Percentiles rank a stretch among this genome's conserved stretches.
phyloP scores from a whole-genome alignment of 2,113 vertebrate genomes.

The Meleagris gallopavo region DNA sequence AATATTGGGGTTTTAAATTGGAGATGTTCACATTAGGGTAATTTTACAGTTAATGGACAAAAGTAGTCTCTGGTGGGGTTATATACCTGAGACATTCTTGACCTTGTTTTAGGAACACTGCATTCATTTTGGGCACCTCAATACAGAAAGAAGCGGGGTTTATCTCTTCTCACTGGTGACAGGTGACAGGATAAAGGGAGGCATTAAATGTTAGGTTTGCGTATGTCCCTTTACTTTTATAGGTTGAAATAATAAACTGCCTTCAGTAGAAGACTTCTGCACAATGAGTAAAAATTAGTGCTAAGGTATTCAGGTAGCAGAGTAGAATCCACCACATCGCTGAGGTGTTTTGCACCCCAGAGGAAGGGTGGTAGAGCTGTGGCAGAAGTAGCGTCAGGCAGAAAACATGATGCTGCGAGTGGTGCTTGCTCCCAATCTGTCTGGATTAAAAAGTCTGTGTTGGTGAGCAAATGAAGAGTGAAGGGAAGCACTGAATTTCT shows the following conservation, averaged over 20 bases:
- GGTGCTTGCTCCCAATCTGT: not conserved
- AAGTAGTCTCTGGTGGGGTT: not conserved
- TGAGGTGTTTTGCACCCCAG: not conserved
- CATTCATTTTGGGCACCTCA: too few relatives aligned
- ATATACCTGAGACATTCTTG: not conserved
- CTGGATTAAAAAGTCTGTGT: not conserved
- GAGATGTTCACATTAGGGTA: not conserved
- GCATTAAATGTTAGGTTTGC: not conserved
- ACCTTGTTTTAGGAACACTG: not conserved
- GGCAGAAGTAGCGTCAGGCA: not conserved
- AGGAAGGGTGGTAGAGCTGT: not conserved
- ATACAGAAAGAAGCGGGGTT: too few relatives aligned
- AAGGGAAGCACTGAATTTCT: not conserved
- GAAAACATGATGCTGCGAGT: not conserved
- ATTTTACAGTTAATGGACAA: not conserved
- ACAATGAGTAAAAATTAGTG: fast-evolving
- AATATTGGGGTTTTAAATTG: not conserved
- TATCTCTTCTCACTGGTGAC: too few relatives aligned
- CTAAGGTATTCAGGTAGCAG: not conserved
- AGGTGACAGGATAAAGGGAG: too few relatives aligned
- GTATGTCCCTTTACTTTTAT: not conserved
- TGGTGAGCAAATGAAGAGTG: fast-evolving
- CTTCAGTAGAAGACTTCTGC: not conserved
- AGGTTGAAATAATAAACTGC: not conserved
- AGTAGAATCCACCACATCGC: not conserved